phyloP scores from a whole-genome alignment of 2,888 invertebrate genomes.

The Spialia ferax region DNA sequence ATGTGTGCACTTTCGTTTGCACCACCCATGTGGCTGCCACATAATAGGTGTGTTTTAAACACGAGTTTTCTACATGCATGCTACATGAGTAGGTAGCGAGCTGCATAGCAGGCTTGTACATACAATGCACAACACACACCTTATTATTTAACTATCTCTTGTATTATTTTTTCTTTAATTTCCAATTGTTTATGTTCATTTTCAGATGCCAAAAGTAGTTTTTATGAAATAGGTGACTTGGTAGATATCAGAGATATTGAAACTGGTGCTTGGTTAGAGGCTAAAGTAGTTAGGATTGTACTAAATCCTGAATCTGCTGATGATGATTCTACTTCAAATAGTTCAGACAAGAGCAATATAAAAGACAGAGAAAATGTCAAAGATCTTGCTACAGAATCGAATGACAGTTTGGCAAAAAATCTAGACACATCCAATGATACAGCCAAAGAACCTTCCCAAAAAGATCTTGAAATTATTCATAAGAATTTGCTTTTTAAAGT shows the following conservation, averaged over 20 bases:
- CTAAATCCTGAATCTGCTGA: slow-evolving; percentile 56
- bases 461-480: slow-evolving; percentile 46
- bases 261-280: slow-evolving; percentile 92
- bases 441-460: neutral
- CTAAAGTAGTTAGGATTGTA: slow-evolving; percentile 85
- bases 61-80: too few species aligned
- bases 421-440: neutral
- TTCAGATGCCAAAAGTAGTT: slow-evolving; percentile 75
- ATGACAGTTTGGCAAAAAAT: slow-evolving; percentile 16
- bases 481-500: slow-evolving; percentile 77
- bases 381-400: neutral
- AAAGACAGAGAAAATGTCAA: neutral
- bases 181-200: neutral
- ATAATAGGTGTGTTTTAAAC: too few species aligned
- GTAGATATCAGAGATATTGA: slow-evolving; percentile 88
- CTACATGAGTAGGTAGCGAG: too few species aligned
- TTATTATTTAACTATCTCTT: too few species aligned
- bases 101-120: too few species aligned
- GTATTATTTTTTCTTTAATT: too few species aligned
- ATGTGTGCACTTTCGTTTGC: too few species aligned
- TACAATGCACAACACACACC: too few species aligned
- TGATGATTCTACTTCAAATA: neutral
- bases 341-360: slow-evolving; percentile 11
- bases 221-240: slow-evolving; percentile 88
- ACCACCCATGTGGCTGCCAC: too few species aligned